Evolutionary conservation across 2,113 vertebrate species (phyloP).

Genomic region (Silurus glanis): DNA sequence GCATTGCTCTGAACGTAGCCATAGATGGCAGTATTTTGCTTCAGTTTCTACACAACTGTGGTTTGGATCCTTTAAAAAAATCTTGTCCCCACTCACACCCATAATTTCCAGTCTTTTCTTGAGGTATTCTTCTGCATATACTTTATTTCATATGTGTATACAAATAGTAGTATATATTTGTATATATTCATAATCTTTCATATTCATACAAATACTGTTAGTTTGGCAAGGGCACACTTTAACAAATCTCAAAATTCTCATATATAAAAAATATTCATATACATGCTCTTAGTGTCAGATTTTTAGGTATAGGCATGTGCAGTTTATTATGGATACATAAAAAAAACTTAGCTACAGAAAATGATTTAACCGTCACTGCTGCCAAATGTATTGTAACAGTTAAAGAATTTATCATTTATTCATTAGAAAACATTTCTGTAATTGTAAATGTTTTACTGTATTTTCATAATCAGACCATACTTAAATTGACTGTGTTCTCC

Average conservation of each 20-base stretch:
- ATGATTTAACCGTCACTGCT: neutral
- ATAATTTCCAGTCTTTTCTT: constrained; percentile 4
- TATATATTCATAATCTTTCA: neutral
- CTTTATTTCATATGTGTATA: neutral
- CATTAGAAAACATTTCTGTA: neutral
- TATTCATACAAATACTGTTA: neutral
- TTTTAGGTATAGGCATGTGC: neutral
- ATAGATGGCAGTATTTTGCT: constrained; percentile 93
- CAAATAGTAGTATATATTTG: too few relatives aligned
- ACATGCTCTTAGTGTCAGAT: neutral
- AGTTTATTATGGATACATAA: neutral
- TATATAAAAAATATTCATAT: neutral
- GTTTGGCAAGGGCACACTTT: neutral
- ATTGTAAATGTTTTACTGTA: neutral
- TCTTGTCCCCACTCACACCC: neutral
- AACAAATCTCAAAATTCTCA: neutral
- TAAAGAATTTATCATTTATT: neutral
- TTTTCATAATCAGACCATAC: neutral
- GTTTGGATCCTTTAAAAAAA: neutral
- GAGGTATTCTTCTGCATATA: neutral
- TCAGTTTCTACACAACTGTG: constrained; percentile 55
- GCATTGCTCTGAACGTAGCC: constrained; percentile 75
- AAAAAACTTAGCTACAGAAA: neutral
- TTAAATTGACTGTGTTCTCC: neutral
- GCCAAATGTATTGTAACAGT: neutral